phyloP scores from a whole-genome alignment of 2,888 invertebrate species.

The Asteroscopus sphinx region DNA sequence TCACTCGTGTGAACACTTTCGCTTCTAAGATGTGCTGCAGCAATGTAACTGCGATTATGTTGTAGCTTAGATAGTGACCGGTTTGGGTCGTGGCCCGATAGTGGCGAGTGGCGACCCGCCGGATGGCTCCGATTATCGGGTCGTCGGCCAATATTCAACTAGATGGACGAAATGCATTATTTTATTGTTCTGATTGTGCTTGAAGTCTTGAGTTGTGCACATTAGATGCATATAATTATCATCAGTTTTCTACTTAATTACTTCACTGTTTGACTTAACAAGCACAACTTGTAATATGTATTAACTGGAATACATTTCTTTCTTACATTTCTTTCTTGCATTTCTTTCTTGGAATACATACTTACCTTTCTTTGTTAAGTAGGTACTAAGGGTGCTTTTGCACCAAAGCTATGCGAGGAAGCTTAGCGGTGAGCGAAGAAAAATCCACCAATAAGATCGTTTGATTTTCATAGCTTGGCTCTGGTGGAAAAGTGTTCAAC shows the following conservation, averaged over 20 bases:
- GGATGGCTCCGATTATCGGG: conserved; percentile 75
- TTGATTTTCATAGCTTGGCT: too few species aligned
- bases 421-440: too few species aligned
- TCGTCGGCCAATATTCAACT: conserved; percentile 69
- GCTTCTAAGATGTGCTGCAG: conserved; percentile 14
- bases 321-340: too few species aligned
- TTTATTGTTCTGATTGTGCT: conserved; percentile 53
- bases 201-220: conserved; percentile 29
- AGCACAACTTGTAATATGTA: too few species aligned
- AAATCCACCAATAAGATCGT: too few species aligned
- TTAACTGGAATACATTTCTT: too few species aligned
- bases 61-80: conserved; percentile 61
- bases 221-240: conserved; percentile 9
- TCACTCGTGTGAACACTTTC: conserved; percentile 17
- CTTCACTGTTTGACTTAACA: too few species aligned
- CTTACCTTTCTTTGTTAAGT: too few species aligned
- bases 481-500: too few species aligned
- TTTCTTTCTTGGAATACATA: too few species aligned
- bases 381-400: too few species aligned
- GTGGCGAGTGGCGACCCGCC: conserved; percentile 60
- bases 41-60: conserved; percentile 49
- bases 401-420: too few species aligned
- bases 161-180: conserved; percentile 60
- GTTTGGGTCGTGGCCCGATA: conserved; percentile 60
- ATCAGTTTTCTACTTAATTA: not conserved